phyloP scores from a whole-genome alignment of 2,797 vertebrate genomes.

The Miichthys miiuy region DNA sequence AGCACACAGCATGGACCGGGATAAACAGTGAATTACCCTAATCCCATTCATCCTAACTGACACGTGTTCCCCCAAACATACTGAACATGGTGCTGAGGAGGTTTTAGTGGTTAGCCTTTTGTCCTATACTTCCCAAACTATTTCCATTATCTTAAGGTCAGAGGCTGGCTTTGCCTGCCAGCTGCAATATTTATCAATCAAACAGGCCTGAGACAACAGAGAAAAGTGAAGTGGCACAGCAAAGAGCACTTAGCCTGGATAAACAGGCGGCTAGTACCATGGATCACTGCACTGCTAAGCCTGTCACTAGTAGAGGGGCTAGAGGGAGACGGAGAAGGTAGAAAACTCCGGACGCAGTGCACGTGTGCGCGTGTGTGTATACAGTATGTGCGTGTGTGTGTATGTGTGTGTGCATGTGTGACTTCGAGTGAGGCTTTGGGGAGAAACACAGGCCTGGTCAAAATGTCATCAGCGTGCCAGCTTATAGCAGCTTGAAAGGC shows the following conservation, averaged over 20 bases:
- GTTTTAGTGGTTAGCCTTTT: conserved; percentile 65
- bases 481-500: conserved; percentile 87
- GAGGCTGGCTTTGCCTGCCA: conserved; percentile 66
- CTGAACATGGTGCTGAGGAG: conserved; percentile 28
- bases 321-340: conserved; percentile 70
- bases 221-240: conserved; percentile 77
- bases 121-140: conserved; percentile 75
- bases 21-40: conserved; percentile 34
- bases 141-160: conserved; percentile 83
- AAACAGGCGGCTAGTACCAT: conserved; percentile 80
- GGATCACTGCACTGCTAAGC: conserved; percentile 85
- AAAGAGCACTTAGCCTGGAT: conserved; percentile 85
- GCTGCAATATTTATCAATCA: conserved; percentile 85
- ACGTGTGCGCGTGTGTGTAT: conserved; percentile 22
- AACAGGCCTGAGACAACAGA: conserved; percentile 79
- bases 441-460: conserved; percentile 84
- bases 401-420: conserved; percentile 47
- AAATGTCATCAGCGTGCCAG: conserved; percentile 86
- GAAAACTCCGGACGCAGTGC: conserved; percentile 67
- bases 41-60: conserved; percentile 62
- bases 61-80: conserved; percentile 38
- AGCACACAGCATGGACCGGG: background rate
- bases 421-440: conserved; percentile 77
- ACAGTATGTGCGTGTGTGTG: conserved; percentile 33
- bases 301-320: conserved; percentile 77